These are phyloP conservation scores for Micropterix aruncella DNA, from an alignment of 2,888 invertebrate species.

Conservation along the genomic window DNA sequence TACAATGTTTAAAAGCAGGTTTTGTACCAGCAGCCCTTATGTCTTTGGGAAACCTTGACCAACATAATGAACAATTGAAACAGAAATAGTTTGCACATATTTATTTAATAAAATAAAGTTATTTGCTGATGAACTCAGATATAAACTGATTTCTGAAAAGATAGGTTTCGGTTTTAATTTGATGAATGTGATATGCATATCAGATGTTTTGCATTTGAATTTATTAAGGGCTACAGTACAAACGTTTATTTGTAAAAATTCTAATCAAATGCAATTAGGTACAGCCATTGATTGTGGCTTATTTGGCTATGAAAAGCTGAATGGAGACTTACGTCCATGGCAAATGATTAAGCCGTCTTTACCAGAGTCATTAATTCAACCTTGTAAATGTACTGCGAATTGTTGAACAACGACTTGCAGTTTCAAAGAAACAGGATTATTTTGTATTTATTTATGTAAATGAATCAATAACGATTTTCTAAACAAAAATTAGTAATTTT, in stretches of 20 bases:
- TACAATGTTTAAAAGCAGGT: neutral
- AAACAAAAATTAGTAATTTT: neutral
- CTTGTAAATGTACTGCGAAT: too few relatives aligned
- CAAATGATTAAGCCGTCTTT: too few relatives aligned
- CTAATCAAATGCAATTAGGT: neutral
- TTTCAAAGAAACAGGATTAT: neutral
- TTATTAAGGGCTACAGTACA: too few relatives aligned
- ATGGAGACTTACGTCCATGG: too few relatives aligned
- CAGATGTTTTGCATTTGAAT: neutral
- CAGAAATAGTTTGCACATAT: neutral
- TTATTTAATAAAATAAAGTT: neutral
- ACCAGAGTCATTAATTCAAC: too few relatives aligned
- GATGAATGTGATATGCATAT: neutral
- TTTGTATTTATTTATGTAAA: neutral
- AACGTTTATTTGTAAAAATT: neutral
- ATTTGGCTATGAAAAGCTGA: neutral
- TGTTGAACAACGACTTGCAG: neutral
- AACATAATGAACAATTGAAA: neutral
- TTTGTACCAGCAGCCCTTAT: neutral
- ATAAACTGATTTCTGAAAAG: neutral
- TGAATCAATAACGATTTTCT: neutral
- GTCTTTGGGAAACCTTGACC: neutral
- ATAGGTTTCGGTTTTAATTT: neutral
- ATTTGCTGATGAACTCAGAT: too few relatives aligned
- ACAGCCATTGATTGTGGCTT: neutral